A percentile compares a stretch with the other conserved stretches of the same genome.
These are phyloP conservation scores for Gymnogyps californianus DNA, from an alignment of 2,113 vertebrate species.

Conservation along the genomic window DNA sequence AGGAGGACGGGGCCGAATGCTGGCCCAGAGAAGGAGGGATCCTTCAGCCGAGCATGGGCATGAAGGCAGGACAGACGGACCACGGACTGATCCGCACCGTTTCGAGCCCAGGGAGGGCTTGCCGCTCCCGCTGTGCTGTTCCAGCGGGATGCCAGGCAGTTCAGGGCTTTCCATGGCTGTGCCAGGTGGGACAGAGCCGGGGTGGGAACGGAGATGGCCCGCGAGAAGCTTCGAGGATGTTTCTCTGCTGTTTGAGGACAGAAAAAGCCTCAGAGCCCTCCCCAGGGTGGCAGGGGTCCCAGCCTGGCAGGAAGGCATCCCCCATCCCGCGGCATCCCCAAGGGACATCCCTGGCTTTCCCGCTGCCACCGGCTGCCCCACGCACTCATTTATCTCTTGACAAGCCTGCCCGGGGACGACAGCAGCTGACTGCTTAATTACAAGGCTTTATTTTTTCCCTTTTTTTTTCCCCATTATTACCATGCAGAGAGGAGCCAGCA, in stretches of 20 bases:
- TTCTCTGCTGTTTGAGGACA: not conserved
- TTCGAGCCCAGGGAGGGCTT: not conserved
- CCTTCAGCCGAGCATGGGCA: accelerated
- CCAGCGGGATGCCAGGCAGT: not conserved
- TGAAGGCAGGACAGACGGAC: not conserved
- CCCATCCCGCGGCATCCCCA: not conserved
- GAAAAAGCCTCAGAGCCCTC: not conserved
- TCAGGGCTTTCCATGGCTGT: not conserved
- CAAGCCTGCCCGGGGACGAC: accelerated
- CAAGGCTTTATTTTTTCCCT: not conserved
- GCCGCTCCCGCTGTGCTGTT: accelerated
- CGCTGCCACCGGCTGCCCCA: not conserved
- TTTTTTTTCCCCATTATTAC: not conserved
- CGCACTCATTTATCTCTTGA: not conserved
- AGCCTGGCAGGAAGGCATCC: accelerated
- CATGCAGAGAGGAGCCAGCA: not conserved
- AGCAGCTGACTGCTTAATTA: constrained; percentile 2
- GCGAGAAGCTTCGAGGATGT: accelerated
- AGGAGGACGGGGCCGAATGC: not conserved
- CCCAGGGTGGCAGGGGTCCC: not conserved
- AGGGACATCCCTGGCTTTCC: not conserved
- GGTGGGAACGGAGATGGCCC: not conserved
- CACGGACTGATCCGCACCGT: accelerated
- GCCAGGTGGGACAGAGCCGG: not conserved
- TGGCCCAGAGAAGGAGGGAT: not conserved